These are phyloP conservation scores for Puma concolor DNA, from an alignment of 2,113 vertebrate species.

Conservation along the genomic window DNA sequence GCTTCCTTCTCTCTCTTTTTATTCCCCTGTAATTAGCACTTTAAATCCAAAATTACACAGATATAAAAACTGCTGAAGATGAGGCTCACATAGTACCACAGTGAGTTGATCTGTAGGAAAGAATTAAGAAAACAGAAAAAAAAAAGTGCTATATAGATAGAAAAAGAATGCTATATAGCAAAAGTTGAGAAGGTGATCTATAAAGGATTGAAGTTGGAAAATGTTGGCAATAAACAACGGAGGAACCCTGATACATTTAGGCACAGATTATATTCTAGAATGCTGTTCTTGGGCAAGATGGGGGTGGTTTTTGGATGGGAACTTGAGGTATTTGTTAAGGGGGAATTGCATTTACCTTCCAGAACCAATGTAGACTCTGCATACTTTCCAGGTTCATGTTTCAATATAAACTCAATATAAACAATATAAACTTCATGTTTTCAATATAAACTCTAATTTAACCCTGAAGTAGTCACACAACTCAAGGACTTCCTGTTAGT, in stretches of 20 bases:
- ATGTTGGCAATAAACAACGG: background rate
- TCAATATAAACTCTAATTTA: constrained; percentile 17
- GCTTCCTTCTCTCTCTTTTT: too few relatives aligned
- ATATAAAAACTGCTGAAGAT: background rate
- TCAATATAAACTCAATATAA: background rate
- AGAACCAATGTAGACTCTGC: background rate
- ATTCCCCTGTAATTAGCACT: background rate
- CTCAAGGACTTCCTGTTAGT: background rate
- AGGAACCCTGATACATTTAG: background rate
- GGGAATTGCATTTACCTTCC: background rate
- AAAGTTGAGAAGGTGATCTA: background rate
- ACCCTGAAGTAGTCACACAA: background rate
- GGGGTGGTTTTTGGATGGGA: background rate
- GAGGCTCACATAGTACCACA: background rate
- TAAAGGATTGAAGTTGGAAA: background rate
- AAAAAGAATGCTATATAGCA: background rate
- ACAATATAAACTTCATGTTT: background rate
- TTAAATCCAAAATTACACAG: background rate
- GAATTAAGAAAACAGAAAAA: background rate
- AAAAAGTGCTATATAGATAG: background rate
- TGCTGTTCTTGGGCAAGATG: background rate
- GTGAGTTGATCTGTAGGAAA: background rate
- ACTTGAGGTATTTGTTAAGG: background rate
- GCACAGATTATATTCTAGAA: background rate
- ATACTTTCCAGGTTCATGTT: background rate